Conservation (phyloP, 2,797 vertebrate genomes). For the Parauchenoglanis punctatus region DNA sequence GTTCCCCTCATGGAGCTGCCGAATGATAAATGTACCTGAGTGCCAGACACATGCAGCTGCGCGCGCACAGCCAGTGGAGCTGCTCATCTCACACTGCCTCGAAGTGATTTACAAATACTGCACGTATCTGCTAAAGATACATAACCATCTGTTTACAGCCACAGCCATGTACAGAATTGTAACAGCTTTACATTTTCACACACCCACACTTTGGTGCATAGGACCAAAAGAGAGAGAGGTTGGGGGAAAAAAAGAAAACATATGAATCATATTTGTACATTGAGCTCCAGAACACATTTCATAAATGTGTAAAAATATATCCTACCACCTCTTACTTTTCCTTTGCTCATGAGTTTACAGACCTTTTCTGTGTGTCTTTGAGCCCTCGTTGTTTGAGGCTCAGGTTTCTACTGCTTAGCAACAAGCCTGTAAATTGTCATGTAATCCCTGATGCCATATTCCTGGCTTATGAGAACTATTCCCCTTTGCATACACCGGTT, state of each 20-base stretch:
- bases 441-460: background rate
- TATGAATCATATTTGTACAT: background rate
- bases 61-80: slow-evolving; percentile 31
- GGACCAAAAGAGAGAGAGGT: background rate
- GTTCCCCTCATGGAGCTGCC: slow-evolving; percentile 44
- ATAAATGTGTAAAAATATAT: background rate
- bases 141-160: background rate
- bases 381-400: background rate
- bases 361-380: background rate
- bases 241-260: background rate
- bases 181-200: background rate
- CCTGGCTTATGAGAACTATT: background rate
- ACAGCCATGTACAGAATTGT: background rate
- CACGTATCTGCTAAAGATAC: slow-evolving; percentile 39
- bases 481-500: background rate
- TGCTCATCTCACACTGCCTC: slow-evolving; percentile 35
- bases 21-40: slow-evolving; percentile 28
- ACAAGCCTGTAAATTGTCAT: background rate
- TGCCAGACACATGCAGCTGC: slow-evolving; percentile 22
- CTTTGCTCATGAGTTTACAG: background rate
- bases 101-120: slow-evolving; percentile 43
- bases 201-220: background rate
- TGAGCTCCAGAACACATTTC: background rate
- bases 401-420: slow-evolving; percentile 1
- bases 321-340: background rate